These are phyloP conservation scores for Phrynosoma platyrhinos DNA, from an alignment of 2,113 vertebrate genomes.

Conservation along the genomic window DNA sequence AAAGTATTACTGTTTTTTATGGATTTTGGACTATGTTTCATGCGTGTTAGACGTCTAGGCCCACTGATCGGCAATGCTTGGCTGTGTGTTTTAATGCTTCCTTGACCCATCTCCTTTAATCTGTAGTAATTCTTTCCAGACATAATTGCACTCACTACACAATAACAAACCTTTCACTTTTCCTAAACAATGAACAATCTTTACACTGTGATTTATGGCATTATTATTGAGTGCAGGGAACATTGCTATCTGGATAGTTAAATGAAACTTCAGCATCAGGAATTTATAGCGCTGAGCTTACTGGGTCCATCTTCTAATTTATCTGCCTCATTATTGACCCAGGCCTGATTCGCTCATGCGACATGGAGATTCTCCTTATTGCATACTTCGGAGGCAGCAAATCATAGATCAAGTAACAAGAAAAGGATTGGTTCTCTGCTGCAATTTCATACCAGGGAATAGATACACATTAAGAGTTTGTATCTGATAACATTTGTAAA, in stretches of 20 bases:
- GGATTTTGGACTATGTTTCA: not conserved
- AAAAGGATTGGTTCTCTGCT: not conserved
- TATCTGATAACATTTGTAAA: conserved; percentile 11
- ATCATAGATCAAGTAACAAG: not conserved
- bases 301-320: conserved; percentile 14
- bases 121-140: not conserved
- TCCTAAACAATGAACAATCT: conserved; percentile 27
- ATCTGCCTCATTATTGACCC: conserved; percentile 28
- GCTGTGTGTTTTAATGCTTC: not conserved
- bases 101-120: conserved; percentile 15
- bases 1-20: too few relatives aligned
- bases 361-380: conserved; percentile 8
- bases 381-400: conserved; percentile 13
- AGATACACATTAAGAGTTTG: conserved; percentile 11
- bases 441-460: not conserved
- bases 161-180: conserved; percentile 32
- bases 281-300: conserved; percentile 25
- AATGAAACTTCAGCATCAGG: conserved; percentile 31
- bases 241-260: conserved; percentile 33
- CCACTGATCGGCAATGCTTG: not conserved
- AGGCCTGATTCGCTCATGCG: not conserved
- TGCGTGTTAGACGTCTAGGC: not conserved
- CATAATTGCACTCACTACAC: conserved; percentile 17
- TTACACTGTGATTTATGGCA: conserved; percentile 17
- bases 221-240: conserved; percentile 27